These are phyloP conservation scores for Isurus oxyrinchus DNA, from an alignment of 2,113 vertebrate genomes.

Conservation along the genomic window DNA sequence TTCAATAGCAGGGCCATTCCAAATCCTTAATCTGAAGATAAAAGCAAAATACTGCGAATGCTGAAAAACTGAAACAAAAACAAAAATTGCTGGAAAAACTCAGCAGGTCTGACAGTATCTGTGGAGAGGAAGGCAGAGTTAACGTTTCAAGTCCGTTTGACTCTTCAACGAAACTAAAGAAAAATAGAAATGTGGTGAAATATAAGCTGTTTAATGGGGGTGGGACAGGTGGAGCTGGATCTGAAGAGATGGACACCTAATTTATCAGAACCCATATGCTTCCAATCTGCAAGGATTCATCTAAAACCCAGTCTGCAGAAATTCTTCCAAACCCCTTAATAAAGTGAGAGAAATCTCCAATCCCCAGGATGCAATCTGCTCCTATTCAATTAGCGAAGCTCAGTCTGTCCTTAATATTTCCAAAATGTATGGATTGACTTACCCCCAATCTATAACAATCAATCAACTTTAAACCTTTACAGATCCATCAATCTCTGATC, in stretches of 20 bases:
- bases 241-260: too few relatives aligned
- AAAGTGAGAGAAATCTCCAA: not conserved
- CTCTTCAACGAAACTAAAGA: too few relatives aligned
- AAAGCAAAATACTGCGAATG: too few relatives aligned
- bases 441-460: not conserved
- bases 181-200: too few relatives aligned
- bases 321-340: not conserved
- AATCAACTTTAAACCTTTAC: not conserved
- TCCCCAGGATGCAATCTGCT: not conserved
- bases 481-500: not conserved
- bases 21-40: not conserved
- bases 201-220: too few relatives aligned
- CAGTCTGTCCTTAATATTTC: not conserved
- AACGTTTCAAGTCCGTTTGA: too few relatives aligned
- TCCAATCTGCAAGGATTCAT: not conserved
- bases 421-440: not conserved
- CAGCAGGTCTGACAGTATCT: too few relatives aligned
- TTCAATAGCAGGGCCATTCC: not conserved
- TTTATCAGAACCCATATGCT: not conserved
- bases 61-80: too few relatives aligned
- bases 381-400: not conserved
- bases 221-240: too few relatives aligned
- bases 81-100: too few relatives aligned
- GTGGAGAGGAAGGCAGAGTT: too few relatives aligned
- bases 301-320: not conserved